These are phyloP conservation scores for Venustoraphidia nigricollis DNA, from an alignment of 2,888 invertebrate genomes.

Conservation along the genomic window DNA sequence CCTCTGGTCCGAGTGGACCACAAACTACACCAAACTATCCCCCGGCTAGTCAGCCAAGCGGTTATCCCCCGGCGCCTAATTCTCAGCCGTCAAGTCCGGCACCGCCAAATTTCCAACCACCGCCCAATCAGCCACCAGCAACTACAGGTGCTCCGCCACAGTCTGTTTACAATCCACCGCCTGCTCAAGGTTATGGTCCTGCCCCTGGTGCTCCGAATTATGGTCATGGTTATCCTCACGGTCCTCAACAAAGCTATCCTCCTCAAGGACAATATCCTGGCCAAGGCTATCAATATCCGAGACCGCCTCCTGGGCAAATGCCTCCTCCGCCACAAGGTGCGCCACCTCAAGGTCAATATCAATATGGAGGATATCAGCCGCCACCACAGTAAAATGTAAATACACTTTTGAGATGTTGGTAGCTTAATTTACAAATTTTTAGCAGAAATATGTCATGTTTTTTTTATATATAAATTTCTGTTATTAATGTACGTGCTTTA, in stretches of 20 bases:
- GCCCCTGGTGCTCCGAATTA: slow-evolving; percentile 18
- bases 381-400: slow-evolving; percentile 40
- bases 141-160: slow-evolving; percentile 15
- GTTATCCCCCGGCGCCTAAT: slow-evolving; percentile 24
- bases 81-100: slow-evolving; percentile 30
- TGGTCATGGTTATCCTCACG: slow-evolving; percentile 38
- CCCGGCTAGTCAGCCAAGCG: slow-evolving; percentile 39
- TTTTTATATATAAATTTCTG: too few relatives aligned
- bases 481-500: too few relatives aligned
- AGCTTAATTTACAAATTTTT: too few relatives aligned
- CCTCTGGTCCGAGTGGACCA: slow-evolving; percentile 33
- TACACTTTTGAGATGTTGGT: too few relatives aligned
- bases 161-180: slow-evolving; percentile 16
- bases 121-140: slow-evolving; percentile 18
- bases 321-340: slow-evolving; percentile 51
- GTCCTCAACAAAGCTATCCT: slow-evolving; percentile 38
- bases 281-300: slow-evolving; percentile 46
- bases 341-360: slow-evolving; percentile 57
- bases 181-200: slow-evolving; percentile 12
- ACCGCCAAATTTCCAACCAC: slow-evolving; percentile 30
- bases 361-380: slow-evolving; percentile 66
- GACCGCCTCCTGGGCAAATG: slow-evolving; percentile 42
- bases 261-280: slow-evolving; percentile 41
- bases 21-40: slow-evolving; percentile 36
- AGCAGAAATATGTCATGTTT: too few relatives aligned